A percentile compares a stretch with the other conserved stretches of the same genome.
Evolutionary conservation across 2,888 invertebrate species (phyloP).

Genomic region (Odontocolon sp.): DNA sequence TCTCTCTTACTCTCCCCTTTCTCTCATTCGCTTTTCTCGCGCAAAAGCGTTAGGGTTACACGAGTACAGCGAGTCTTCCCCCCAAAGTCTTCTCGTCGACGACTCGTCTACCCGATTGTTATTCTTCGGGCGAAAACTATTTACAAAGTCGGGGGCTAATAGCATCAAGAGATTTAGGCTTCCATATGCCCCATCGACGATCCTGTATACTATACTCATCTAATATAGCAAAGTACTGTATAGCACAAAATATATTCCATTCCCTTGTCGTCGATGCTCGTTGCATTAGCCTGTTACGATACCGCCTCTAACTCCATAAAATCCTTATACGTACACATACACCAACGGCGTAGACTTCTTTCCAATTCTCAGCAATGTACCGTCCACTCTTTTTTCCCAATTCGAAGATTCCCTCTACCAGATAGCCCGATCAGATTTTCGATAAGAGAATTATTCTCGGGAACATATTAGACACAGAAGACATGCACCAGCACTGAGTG

Average conservation of each 20-base stretch:
- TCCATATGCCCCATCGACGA: conserved; percentile 69
- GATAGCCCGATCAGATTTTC: conserved; percentile 50
- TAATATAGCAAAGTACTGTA: conserved; percentile 12
- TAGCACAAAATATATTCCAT: neutral
- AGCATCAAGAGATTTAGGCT: conserved; percentile 78
- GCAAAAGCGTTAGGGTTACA: conserved; percentile 65
- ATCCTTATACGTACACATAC: conserved; percentile 18
- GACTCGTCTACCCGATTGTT: conserved; percentile 73
- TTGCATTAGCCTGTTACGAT: conserved; percentile 48
- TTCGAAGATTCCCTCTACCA: conserved; percentile 40
- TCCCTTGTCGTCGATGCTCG: conserved; percentile 16
- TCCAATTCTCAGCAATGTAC: conserved; percentile 5
- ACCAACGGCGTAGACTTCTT: conserved; percentile 14
- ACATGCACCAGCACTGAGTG: conserved; percentile 32
- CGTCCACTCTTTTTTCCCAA: conserved; percentile 10
- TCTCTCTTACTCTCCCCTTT: conserved; percentile 64
- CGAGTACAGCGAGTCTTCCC: conserved; percentile 46
- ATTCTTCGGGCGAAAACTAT: conserved; percentile 80
- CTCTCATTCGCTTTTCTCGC: conserved; percentile 47
- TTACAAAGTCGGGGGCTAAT: conserved; percentile 79
- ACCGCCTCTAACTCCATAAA: conserved; percentile 30
- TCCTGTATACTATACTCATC: conserved; percentile 45
- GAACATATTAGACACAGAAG: conserved; percentile 28
- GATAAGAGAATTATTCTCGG: conserved; percentile 54
- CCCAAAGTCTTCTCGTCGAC: conserved; percentile 44